Evolutionary conservation across 2,113 vertebrate species (phyloP).

Genomic region (Cinclus mexicanus): DNA sequence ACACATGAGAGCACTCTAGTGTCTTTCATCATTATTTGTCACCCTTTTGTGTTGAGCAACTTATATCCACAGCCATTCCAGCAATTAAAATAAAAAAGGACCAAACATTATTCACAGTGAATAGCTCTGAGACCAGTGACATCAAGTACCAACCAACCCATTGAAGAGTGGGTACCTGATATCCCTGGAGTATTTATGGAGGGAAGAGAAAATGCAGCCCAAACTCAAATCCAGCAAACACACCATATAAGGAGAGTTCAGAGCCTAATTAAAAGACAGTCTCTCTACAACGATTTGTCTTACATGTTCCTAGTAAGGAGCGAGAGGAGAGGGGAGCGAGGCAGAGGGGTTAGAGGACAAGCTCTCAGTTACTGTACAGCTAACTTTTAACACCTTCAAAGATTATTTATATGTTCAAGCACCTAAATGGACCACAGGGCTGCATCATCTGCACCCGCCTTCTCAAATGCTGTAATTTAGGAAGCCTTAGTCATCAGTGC

Average conservation of each 20-base stretch:
- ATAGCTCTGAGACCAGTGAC: conserved; percentile 70
- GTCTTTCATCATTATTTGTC: conserved; percentile 87
- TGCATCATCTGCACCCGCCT: neutral
- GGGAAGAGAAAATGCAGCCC: conserved; percentile 31
- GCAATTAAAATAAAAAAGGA: conserved; percentile 83
- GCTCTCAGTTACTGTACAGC: neutral
- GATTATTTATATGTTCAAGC: neutral
- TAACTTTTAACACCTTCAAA: neutral
- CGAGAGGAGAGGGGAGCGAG: neutral
- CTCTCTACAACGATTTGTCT: conserved; percentile 4
- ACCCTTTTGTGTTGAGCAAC: conserved; percentile 81
- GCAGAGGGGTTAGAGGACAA: neutral
- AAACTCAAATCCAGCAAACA: conserved; percentile 53
- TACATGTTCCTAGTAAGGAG: conserved; percentile 13
- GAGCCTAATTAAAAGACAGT: conserved; percentile 62
- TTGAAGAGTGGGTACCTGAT: conserved; percentile 73
- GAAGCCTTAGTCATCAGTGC: neutral
- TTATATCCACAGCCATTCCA: conserved; percentile 83
- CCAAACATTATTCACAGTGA: conserved; percentile 76
- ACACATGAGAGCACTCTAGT: conserved; percentile 85
- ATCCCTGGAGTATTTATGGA: conserved; percentile 70
- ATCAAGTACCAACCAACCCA: conserved; percentile 73
- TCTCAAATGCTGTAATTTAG: neutral
- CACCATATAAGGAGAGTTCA: conserved; percentile 35
- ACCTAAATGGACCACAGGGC: neutral